phyloP scores from a whole-genome alignment of 2,113 vertebrate genomes.

The Tupaia tana region DNA sequence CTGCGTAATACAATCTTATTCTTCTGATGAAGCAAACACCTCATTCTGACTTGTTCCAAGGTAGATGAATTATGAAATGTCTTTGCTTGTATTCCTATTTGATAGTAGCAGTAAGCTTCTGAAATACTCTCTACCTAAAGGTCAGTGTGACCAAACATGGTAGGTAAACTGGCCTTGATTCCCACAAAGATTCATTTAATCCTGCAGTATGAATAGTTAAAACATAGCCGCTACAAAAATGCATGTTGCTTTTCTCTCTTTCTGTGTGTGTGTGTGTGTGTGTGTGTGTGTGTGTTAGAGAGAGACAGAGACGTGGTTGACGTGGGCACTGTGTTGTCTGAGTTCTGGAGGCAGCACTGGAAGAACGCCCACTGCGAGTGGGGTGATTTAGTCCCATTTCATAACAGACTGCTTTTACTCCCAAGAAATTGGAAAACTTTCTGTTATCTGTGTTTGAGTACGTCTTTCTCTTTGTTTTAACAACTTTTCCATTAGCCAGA shows the following conservation, averaged over 20 bases:
- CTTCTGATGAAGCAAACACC: background rate
- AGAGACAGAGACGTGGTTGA: background rate
- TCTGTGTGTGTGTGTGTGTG: background rate
- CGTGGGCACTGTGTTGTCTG: background rate
- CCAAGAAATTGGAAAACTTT: slow-evolving; percentile 61
- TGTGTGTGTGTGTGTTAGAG: no score
- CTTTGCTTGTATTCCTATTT: slow-evolving; percentile 33
- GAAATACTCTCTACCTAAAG: background rate
- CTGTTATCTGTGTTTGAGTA: slow-evolving; percentile 60
- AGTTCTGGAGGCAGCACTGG: background rate
- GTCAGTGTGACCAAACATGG: background rate
- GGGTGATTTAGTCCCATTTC: slow-evolving; percentile 19
- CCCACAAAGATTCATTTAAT: background rate
- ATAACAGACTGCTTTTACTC: slow-evolving; percentile 61
- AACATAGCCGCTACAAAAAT: background rate
- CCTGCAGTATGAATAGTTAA: background rate
- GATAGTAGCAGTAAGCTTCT: background rate
- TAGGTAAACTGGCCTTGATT: slow-evolving; percentile 17
- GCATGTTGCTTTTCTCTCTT: background rate
- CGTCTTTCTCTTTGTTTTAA: slow-evolving; percentile 45
- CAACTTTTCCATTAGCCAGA: slow-evolving; percentile 68
- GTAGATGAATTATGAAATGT: slow-evolving; percentile 30
- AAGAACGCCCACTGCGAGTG: background rate
- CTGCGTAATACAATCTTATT: slow-evolving; percentile 28
- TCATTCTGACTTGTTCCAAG: background rate